Base-by-base conservation (phyloP, 2,888 invertebrate genomes). In the Ctenicera cuprea region DNA sequence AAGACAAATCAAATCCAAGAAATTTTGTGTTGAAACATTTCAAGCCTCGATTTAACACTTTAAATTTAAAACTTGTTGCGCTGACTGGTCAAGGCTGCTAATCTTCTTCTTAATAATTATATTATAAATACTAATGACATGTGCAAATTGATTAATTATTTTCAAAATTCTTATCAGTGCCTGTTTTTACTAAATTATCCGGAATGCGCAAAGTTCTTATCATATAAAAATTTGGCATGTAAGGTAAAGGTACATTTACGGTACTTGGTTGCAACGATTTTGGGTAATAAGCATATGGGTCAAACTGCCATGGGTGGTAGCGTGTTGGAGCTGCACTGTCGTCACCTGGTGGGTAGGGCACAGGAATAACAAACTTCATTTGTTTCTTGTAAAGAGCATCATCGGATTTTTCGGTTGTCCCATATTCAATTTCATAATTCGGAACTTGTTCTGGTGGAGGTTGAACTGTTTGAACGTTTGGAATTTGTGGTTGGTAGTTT, bases 351-450 rank as follows among this genome's bases (percentile, higher is more conserved):
- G 76, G 45, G 67, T 82, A 83, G 2, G 84, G 83, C 30, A 86
- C 81, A 9, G 86, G 87, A 59, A 87, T 80, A 3, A 87, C 83
- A 76, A 87, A 86, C 77, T 83, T 83, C 69, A 86, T 73, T 78
- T 86, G 83, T 69, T 84, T 81, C 8, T 76, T 74, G 52, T 83
- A 83, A 14, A 82, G 41, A 26, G 79, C 65, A 22, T 80, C 77
- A 11, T 76, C 73, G 11, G 57, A 37, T 14, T 73, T 73, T 45
- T 74, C 18, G 12, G 63, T 26, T 22, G 64, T 14, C 5, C 62
- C 59, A 16, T 76, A 76, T 30, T 76, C 54, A 33, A 76, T 64
- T 11, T 76, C 76, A 52, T 76, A 76, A 22, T 73, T 48, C 7
- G 76, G 76, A 26, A 71, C 11, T 12, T 37, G 12, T 22, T 71